Base-by-base conservation (phyloP, 2,888 invertebrate species). In the Morpho deidamia region DNA sequence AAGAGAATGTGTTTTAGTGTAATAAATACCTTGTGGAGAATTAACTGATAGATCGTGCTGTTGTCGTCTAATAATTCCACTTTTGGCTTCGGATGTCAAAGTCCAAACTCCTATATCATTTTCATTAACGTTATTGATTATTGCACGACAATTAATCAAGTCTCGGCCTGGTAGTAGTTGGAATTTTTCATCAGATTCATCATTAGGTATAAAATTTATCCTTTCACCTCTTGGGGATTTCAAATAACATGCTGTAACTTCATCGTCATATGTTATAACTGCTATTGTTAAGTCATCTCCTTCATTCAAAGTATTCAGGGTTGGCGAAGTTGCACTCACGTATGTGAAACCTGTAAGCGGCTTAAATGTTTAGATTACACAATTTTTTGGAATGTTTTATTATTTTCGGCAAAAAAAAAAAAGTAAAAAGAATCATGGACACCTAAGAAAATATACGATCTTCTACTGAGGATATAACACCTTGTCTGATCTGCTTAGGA, bases 91-190 rank as follows among this genome's bases (percentile, higher is more conserved):
- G 12, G 67, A 55, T 7, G 40, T 50, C 11, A 69, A 37, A 0
- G 59, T 64, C 74, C 74, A 74, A 3, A 65, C 2, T 0, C 74
- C 74, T 10, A 41, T 53, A 47, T 73, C 72, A 7, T 48, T 52
- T 8, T 49, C 50, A 7, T 61, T 56, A 1, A 68, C 40, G 40
- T 67, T 56, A 4, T 39, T 56, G 0, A 73, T 56, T 1, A 38
- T 41, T 4, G 59, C 69, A 1, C 52, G 53, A 53, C 71, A 74
- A 1, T 47, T 46, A 1, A 44, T 35, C 0, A 58, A 1, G 1
- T 50, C 41, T 10, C 12, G 32, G 8, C 57, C 55, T 11, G 48
- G 44, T 23, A 52, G n/a, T 8, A 66, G 45, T 39, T 48, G 44
- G 35, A 58, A 60, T 46, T 66, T 69, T 0, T 66, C 64, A 11